Evolutionary conservation across 2,888 invertebrate species (phyloP), one percentile per base, ranked within the genome.

Genomic region (Polietes domitor): DNA sequence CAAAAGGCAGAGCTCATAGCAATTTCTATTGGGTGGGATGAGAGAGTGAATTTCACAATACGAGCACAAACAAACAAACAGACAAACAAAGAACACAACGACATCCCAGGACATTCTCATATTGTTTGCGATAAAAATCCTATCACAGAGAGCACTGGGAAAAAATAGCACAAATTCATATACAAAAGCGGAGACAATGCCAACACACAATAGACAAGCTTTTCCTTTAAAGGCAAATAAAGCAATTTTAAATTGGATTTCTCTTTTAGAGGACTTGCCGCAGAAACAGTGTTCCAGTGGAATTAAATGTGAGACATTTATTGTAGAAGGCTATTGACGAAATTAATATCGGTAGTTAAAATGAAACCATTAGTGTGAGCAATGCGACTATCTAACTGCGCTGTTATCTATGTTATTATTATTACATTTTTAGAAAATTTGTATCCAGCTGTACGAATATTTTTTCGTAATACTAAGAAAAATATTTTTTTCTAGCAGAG

Each of bases 211-310:
- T 74, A 47, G 82, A 43, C 26, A 53, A 53, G 24, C 53, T 21
- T 41, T 41, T 43, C 24, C 73, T 77, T 85, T 72, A 43, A 75
- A 81, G 55, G 74, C 80, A 80, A 80, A 83, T 80, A 83, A 80
- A 75, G 75, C 41, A 76, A 78, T 77, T 81, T 83, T 72, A 83
- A 83, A 81, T 80, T 83, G 80, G 75, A 83, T 83, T 83, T 65
- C 77, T 70, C 12, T 26, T 63, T 73, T 41, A 47, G 50, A 70
- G 50, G 47, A 19, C 68, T 41, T 17, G 24, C 37, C 4, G 26
- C 58, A 2, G 26, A 10, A 15, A 58, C 58, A 58, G 58, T 58
- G 58, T 21, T 55, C 9, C 47, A 50, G 5, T 12, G 21, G 21
- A 55, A 10, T n/a, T n/a, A n/a, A n/a, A n/a, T n/a, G n/a, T n/a